A percentile compares a stretch with the other conserved stretches of the same genome.
Evolutionary conservation across 2,888 invertebrate species (phyloP).

Genomic region (Lasioglossum zephyrum): DNA sequence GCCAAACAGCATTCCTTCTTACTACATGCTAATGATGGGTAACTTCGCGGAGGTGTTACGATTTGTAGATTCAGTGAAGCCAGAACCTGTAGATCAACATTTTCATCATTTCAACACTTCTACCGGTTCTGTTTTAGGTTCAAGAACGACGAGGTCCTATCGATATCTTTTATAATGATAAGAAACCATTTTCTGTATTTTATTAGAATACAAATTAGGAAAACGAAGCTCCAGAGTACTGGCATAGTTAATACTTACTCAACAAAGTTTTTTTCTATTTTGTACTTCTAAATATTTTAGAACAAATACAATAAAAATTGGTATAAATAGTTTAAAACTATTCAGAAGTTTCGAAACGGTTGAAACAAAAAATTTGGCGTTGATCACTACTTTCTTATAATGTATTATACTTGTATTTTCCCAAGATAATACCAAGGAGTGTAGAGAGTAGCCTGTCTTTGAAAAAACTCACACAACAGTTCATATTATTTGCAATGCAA

Average conservation of each 20-base stretch:
- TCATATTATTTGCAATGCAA: no score
- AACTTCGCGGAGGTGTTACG: neutral
- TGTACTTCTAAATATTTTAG: neutral
- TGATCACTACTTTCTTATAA: neutral
- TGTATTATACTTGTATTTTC: neutral
- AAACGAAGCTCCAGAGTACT: neutral
- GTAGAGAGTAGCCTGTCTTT: no score
- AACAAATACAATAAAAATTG: neutral
- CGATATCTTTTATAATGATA: neutral
- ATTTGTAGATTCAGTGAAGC: neutral
- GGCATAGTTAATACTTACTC: neutral
- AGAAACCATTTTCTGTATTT: neutral
- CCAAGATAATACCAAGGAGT: no score
- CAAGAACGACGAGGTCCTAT: neutral
- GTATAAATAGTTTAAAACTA: neutral
- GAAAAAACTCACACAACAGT: no score
- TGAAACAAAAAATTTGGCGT: neutral
- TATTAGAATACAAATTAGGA: neutral
- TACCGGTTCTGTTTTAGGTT: neutral
- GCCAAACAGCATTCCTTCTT: neutral
- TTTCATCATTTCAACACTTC: neutral
- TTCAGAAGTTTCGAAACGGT: neutral
- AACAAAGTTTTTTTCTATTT: no score
- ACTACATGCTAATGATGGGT: neutral
- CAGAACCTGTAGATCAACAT: conserved; percentile 3